Conservation (phyloP, 2,113 vertebrate species). For the Oceanites oceanicus region DNA sequence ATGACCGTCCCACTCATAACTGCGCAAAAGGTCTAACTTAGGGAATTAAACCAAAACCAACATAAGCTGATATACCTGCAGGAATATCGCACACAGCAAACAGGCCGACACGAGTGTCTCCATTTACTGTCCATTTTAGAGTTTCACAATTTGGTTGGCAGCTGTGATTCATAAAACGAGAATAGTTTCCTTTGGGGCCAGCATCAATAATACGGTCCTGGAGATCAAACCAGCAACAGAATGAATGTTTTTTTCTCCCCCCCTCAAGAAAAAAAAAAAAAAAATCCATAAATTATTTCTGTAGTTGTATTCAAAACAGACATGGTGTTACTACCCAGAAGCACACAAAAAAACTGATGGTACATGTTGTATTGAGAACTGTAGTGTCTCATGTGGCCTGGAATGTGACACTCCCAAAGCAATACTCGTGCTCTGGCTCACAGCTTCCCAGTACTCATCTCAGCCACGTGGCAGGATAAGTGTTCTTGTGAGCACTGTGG, state of each 20-base stretch:
- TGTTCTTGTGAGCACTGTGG: slow-evolving; percentile 7
- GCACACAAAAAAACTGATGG: not conserved
- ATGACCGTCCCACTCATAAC: not conserved
- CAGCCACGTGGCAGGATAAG: slow-evolving; percentile 14
- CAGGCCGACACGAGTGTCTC: slow-evolving; percentile 93
- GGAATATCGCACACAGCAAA: slow-evolving; percentile 94
- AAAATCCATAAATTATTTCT: not conserved
- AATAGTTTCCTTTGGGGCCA: slow-evolving; percentile 97
- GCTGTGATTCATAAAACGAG: slow-evolving; percentile 99
- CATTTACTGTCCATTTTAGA: slow-evolving; percentile 97
- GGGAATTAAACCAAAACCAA: not conserved
- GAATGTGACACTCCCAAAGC: slow-evolving; percentile 78
- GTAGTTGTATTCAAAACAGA: not conserved
- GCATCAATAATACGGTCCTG: slow-evolving; percentile 98
- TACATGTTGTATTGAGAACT: slow-evolving; percentile 50
- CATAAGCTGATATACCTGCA: slow-evolving; percentile 72
- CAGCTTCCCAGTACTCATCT: not conserved
- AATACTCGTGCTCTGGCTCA: slow-evolving; percentile 80
- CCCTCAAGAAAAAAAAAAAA: not conserved
- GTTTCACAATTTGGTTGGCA: slow-evolving; percentile 99
- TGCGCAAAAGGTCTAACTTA: not conserved
- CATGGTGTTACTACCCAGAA: not conserved
- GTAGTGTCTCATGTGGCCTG: slow-evolving; percentile 57
- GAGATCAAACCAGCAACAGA: not conserved
- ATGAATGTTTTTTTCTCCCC: not conserved